phyloP scores from a whole-genome alignment of 2,888 invertebrate genomes.

The Archips crataeganus region DNA sequence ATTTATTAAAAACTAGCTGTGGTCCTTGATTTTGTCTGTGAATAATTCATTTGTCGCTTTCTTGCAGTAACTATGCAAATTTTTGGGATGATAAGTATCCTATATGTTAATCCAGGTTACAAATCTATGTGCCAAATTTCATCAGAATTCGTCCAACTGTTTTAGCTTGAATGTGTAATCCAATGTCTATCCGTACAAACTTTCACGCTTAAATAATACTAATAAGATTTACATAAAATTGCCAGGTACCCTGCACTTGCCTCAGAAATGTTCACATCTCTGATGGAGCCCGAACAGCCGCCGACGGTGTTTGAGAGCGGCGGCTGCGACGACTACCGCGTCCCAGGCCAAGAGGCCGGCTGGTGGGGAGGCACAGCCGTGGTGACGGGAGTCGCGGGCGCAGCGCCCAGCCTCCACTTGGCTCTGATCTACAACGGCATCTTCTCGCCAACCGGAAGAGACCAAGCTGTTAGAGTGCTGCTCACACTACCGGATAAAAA shows the following conservation, averaged over 20 bases:
- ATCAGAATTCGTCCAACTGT: no score
- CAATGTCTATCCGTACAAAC: no score
- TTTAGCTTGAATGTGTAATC: no score
- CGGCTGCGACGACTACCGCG: conserved; percentile 83
- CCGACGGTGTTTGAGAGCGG: conserved; percentile 87
- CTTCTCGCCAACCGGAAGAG: conserved; percentile 87
- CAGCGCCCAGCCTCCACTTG: conserved; percentile 92
- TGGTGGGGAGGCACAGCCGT: conserved; percentile 96
- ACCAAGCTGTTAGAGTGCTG: conserved; percentile 89
- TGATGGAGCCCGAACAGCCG: conserved; percentile 89
- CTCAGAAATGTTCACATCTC: conserved; percentile 93
- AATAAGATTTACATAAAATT: background rate
- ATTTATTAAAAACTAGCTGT: no score
- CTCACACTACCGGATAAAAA: conserved; percentile 90
- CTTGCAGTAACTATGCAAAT: no score
- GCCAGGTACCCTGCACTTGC: conserved; percentile 89
- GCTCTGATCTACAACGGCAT: conserved; percentile 94
- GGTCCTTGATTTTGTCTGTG: no score
- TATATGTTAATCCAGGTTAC: no score
- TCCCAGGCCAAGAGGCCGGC: conserved; percentile 85
- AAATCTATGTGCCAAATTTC: no score
- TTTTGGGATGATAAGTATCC: no score
- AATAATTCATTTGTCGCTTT: no score
- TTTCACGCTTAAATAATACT: no score
- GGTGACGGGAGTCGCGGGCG: conserved; percentile 92